Base-by-base conservation (phyloP, 1,140 invertebrate species). In the Lerema accius region DNA sequence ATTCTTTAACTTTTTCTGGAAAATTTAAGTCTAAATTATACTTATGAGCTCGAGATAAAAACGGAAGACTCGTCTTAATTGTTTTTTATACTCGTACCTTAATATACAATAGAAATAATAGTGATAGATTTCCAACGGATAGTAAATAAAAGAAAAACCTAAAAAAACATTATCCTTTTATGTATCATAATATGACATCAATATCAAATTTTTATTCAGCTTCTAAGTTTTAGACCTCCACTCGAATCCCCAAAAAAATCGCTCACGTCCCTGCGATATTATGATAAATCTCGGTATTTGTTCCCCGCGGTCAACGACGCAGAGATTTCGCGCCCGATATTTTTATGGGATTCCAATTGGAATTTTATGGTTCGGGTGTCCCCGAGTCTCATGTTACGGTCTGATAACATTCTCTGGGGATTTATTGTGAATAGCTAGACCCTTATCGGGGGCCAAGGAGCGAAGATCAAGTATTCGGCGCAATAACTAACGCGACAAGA, bases 341-440 rank as follows among this genome's bases (percentile, higher is more conserved):
- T 67, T 66, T 67, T 63, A 63, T 67, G 59, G 51, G 53, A 63
- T 45, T 63, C 51, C 65, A 43, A 67, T 67, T 67, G 58, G 59
- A 58, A 67, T 67, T 67, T 67, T 67, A 63, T 67, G 61, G 65
- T 62, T 67, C 65, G 46, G 35, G 26, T 37, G 26, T 53, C 50
- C 14, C 46, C 37, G 42, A 43, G 65, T 68, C 32, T 68, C 56
- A 68, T 45, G 65, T 68, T 68, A 39, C 65, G 15, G 13, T 56
- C 23, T 56, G 65, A 68, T 68, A 68, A 68, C 45, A 60, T 67
- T 68, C 55, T 40, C 58, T 19, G 26, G 32, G 26, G 50, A 66
- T 55, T 46, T 56, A 61, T 61, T 65, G 58, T 53, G 66, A 42
- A 42, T 55, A 17, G 49, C 32, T 39, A 45, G 53, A 11, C 23